Evolutionary conservation across 2,113 vertebrate species (phyloP).

Genomic region (Maccullochella peelii): DNA sequence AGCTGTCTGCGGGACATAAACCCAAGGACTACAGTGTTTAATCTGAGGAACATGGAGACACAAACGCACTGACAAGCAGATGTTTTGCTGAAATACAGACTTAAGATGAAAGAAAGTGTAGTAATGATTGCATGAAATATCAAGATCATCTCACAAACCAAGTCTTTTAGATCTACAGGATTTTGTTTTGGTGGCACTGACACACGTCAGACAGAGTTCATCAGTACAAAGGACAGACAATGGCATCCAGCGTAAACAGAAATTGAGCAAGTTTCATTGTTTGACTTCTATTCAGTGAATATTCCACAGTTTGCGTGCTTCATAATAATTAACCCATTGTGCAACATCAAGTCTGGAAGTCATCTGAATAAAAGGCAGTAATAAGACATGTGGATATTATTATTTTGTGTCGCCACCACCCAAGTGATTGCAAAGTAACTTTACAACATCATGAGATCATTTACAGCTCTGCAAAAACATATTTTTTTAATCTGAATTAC

Average conservation of each 20-base stretch:
- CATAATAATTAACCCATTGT: slow-evolving; percentile 9
- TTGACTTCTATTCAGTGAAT: slow-evolving; percentile 8
- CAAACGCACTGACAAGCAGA: not conserved
- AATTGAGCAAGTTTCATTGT: not conserved
- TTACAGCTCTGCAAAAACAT: slow-evolving; percentile 12
- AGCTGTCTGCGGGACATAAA: slow-evolving; percentile 15
- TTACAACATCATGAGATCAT: not conserved
- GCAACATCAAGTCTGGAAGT: slow-evolving; percentile 4
- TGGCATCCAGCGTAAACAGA: not conserved
- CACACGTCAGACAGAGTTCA: not conserved
- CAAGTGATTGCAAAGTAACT: not conserved
- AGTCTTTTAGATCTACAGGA: slow-evolving; percentile 2
- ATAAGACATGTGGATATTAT: not conserved
- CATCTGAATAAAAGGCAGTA: slow-evolving; percentile 5
- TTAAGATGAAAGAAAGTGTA: not conserved
- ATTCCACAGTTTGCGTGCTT: not conserved
- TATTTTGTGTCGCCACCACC: not conserved
- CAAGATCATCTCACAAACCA: not conserved
- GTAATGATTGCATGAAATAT: not conserved
- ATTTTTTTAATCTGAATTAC: not conserved
- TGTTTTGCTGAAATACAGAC: slow-evolving; percentile 5
- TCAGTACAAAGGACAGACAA: not conserved
- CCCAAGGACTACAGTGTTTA: slow-evolving; percentile 26
- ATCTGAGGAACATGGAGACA: not conserved
- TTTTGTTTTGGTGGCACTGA: not conserved